Percentiles rank a stretch among this genome's conserved stretches.
phyloP scores from a whole-genome alignment of 2,888 invertebrate genomes.

The Baccha elongata region DNA sequence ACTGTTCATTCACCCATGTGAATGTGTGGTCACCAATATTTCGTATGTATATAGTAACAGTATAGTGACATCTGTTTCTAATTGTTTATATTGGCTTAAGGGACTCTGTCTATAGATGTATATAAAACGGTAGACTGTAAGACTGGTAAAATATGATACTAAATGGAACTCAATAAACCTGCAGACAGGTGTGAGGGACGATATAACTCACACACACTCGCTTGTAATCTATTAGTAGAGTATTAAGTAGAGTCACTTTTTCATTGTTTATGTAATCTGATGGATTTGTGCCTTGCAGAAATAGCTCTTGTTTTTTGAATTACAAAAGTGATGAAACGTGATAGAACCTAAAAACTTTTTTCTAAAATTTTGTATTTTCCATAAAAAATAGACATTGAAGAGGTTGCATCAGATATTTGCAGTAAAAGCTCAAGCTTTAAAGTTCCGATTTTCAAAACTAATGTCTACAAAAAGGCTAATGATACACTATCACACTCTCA shows the following conservation, averaged over 20 bases:
- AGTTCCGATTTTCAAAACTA: too few relatives aligned
- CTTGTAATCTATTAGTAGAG: slow-evolving; percentile 63
- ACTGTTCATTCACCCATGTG: slow-evolving; percentile 2
- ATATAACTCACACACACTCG: slow-evolving; percentile 1
- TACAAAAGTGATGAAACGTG: too few relatives aligned
- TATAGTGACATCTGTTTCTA: slow-evolving; percentile 42
- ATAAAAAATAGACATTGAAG: too few relatives aligned
- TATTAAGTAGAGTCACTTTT: slow-evolving; percentile 53
- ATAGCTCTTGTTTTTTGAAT: too few relatives aligned
- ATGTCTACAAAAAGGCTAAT: too few relatives aligned
- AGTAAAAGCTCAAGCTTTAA: too few relatives aligned
- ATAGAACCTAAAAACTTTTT: too few relatives aligned
- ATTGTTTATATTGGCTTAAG: slow-evolving; percentile 40
- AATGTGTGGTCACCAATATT: slow-evolving; percentile 1
- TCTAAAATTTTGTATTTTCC: too few relatives aligned
- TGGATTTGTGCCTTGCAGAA: too few relatives aligned
- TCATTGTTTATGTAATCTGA: slow-evolving; percentile 25
- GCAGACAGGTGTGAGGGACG: background rate
- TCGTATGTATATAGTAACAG: background rate
- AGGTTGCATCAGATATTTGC: too few relatives aligned
- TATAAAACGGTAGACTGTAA: background rate
- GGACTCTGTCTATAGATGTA: background rate
- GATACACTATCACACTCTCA: too few relatives aligned
- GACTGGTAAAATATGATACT: slow-evolving; percentile 7
- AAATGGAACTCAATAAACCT: slow-evolving; percentile 30